A percentile compares a stretch with the other conserved stretches of the same genome.
These are phyloP conservation scores for Microcebus murinus DNA, from an alignment of 2,113 vertebrate genomes.

Conservation along the genomic window DNA sequence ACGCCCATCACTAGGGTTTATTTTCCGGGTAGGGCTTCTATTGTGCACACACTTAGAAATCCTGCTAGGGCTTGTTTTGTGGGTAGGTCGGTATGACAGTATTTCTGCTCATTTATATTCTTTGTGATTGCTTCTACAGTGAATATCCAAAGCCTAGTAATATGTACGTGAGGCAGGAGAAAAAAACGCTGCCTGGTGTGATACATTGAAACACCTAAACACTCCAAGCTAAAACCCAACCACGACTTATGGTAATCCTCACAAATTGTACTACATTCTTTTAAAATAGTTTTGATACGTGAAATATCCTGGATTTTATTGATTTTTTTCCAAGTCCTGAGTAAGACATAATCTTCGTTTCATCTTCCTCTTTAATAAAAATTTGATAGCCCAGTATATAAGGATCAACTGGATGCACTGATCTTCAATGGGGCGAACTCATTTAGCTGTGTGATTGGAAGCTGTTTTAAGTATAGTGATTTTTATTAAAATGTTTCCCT, in stretches of 20 bases:
- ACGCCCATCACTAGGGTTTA: too few species aligned
- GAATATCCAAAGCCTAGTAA: not conserved
- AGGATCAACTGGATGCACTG: too few species aligned
- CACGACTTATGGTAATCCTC: not conserved
- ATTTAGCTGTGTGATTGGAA: not conserved
- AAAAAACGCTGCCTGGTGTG: not conserved
- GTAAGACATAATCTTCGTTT: not conserved
- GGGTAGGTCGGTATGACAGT: not conserved
- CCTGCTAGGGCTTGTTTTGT: too few species aligned
- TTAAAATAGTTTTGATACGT: not conserved
- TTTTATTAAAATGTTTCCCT: constrained; percentile 28
- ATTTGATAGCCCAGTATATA: not conserved
- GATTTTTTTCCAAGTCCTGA: not conserved
- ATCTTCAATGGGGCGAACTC: not conserved
- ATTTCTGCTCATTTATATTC: not conserved
- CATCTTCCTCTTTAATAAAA: not conserved
- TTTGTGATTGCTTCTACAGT: not conserved
- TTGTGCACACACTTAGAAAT: too few species aligned
- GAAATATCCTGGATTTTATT: not conserved
- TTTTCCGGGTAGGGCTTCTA: too few species aligned
- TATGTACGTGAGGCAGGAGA: not conserved
- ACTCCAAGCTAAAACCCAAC: not conserved
- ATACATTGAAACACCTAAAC: not conserved
- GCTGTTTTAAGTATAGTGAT: not conserved
- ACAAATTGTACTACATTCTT: not conserved